Evolutionary conservation across 2,888 invertebrate genomes (phyloP), one percentile per base, ranked within the genome.

Genomic region (Ctena decussata): DNA sequence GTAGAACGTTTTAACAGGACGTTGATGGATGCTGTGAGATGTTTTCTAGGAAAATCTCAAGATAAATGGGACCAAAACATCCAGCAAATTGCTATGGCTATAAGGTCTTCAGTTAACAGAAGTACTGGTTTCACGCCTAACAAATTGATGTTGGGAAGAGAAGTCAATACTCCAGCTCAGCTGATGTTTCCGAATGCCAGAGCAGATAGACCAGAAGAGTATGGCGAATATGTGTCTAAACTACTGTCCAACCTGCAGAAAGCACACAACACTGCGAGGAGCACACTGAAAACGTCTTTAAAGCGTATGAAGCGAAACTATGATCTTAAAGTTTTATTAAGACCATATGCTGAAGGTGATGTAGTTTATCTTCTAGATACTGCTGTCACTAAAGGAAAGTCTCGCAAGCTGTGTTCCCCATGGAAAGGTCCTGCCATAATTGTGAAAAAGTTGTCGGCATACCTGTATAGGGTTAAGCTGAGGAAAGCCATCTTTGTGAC

Each of bases 371-470:
- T 82, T 12, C 37, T 82, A n/a, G 82, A 82, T 60, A 60, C 88
- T 15, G 85, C 88, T 37, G 32, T 30, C 0, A 11, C 11, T 41
- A 18, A 74, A 76, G 37, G 46, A 74, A 41, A 77, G 74, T 44
- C 32, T 39, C 0, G 37, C 5, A n/a, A 87, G 41, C 46, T 89
- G 18, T 32, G 53, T 11, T 60, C 84, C 0, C 85, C 83, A 0
- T 87, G 87, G 87, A 85, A 80, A 53, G 87, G 87, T 0, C 87
- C 84, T 0, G 83, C 69, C 0, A 41, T 89, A 0, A 84, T 89
- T 39, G 70, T 76, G 15, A 65, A 80, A 15, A 77, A 74, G 35
- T 18, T 89, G 11, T 80, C 87, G 0, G 49, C 84, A 21, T 69
- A 60, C 15, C 49, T 87, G 35, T 87, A 80, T 57, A 30, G 74